phyloP scores from a whole-genome alignment of 2,797 vertebrate species.

The Smutsia gigantea region DNA sequence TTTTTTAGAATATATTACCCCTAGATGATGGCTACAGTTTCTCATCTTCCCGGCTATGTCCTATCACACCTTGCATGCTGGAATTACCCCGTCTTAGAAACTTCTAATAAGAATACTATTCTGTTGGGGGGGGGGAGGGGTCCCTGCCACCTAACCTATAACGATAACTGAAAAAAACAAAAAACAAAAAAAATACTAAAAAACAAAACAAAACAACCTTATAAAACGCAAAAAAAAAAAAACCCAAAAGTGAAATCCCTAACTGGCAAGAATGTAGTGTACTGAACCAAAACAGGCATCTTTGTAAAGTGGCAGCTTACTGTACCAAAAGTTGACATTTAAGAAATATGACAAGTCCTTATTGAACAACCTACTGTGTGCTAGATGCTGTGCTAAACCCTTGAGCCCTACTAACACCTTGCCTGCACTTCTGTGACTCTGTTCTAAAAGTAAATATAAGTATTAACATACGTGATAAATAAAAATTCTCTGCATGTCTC shows the following conservation, averaged over 20 bases:
- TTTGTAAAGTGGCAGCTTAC: slow-evolving; percentile 10
- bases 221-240: neutral
- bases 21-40: slow-evolving; percentile 75
- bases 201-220: neutral
- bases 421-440: slow-evolving; percentile 63
- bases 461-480: slow-evolving; percentile 75
- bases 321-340: slow-evolving; percentile 77
- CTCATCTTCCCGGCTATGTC: slow-evolving; percentile 60
- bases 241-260: neutral
- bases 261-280: slow-evolving; percentile 21
- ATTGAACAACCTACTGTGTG: neutral
- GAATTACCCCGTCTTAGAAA: slow-evolving; percentile 48
- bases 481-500: slow-evolving; percentile 79
- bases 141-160: slow-evolving; percentile 37
- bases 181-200: neutral
- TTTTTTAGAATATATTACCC: slow-evolving; percentile 76
- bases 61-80: slow-evolving; percentile 74
- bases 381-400: neutral
- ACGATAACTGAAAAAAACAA: neutral
- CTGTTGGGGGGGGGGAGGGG: slow-evolving; percentile 31
- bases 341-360: neutral
- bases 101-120: slow-evolving; percentile 78
- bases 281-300: slow-evolving; percentile 21
- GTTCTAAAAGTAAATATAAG: slow-evolving; percentile 47
- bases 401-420: slow-evolving; percentile 53